Base-by-base conservation (phyloP, 1,140 invertebrate genomes). In the Nebria ingens region DNA sequence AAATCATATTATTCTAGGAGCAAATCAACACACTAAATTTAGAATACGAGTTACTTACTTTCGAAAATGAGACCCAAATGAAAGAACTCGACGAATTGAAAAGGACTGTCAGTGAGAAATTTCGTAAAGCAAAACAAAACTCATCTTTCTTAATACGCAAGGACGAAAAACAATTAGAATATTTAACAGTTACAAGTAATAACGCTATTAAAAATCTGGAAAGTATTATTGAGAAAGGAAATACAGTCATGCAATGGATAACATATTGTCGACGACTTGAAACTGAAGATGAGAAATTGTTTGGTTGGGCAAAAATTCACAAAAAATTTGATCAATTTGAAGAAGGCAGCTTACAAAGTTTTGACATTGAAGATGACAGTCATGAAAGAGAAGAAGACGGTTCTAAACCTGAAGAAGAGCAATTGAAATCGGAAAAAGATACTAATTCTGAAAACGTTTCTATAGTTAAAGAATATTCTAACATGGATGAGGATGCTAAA, bases 191-290 rank as follows among this genome's bases (percentile, higher is more conserved):
- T 3, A 51, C 9, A 2, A 62, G 65, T 1, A 62, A 61, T 49
- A 34, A 59, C 42, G 38, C 42, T 20, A 49, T 68, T 1, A 38
- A 63, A 17, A 21, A 59, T 53, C 54, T 70, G 6, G 20, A 59
- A 25, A 58, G 57, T 12, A 50, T 62, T 0, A 6, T 53, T 13
- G 15, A 19, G 19, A 62, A 62, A 57, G 65, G 65, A 22, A 51
- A 64, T 19, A 61, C 65, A 22, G 38, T 68, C 20, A 38, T 62
- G 15, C 54, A 56, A 38, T 52, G 68, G 15, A 54, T 59, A 25
- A 49, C 52, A 42, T 59, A 61, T 19, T 68, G 66, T 49, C 51
- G 58, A 52, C 66, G 64, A 54, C 64, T 62, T 40, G 66, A 68
- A 60, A 68, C 67, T 4, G 55, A 61, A 42, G 55, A 61, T 22